phyloP scores from a whole-genome alignment of 2,888 invertebrate species.

The Schizaphis graminum region DNA sequence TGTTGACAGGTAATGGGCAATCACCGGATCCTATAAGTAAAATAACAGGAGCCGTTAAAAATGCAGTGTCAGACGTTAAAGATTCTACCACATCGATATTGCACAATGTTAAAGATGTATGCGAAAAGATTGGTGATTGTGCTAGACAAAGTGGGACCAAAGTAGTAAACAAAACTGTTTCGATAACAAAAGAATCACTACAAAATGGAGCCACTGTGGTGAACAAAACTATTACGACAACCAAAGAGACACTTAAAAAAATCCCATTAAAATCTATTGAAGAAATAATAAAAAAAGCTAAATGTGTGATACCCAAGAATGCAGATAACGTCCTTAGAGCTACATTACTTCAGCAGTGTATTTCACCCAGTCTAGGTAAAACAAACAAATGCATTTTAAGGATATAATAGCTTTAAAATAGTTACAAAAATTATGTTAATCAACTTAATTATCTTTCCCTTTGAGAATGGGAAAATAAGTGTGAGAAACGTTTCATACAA shows the following conservation, averaged over 20 bases:
- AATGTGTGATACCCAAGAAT: constrained; percentile 66
- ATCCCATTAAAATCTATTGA: not conserved
- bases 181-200: constrained; percentile 28
- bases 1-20: constrained; percentile 30
- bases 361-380: constrained; percentile 66
- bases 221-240: not conserved
- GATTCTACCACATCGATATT: too few relatives aligned
- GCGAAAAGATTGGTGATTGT: not conserved
- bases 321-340: constrained; percentile 63
- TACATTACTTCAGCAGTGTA: constrained; percentile 66
- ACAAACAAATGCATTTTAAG: not conserved
- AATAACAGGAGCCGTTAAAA: not conserved
- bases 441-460: not conserved
- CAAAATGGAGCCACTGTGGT: not conserved
- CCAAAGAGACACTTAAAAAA: constrained; percentile 38
- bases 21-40: not conserved
- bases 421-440: not conserved
- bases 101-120: not conserved
- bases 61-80: not conserved
- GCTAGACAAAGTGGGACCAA: not conserved
- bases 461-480: not conserved
- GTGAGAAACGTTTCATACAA: not conserved
- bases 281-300: constrained; percentile 59
- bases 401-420: not conserved
- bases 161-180: constrained; percentile 6